Percentiles rank a stretch among this genome's conserved stretches.
These are phyloP conservation scores for Salticus scenicus DNA, from an alignment of 2,888 invertebrate species.

Conservation along the genomic window DNA sequence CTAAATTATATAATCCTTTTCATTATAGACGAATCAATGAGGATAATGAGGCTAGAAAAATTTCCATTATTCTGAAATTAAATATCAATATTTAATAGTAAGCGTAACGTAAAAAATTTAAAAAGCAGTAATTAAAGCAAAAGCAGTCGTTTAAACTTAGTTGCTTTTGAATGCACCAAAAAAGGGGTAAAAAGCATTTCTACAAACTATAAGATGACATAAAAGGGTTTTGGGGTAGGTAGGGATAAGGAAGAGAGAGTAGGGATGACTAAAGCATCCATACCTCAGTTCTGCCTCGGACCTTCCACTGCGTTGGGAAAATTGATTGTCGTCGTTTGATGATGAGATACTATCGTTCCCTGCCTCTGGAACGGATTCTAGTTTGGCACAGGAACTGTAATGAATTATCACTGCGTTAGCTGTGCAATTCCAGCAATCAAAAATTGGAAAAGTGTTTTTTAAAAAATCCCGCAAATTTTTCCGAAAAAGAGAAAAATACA, in stretches of 20 bases:
- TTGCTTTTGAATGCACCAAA: not conserved
- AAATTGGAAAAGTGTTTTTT: conserved; percentile 21
- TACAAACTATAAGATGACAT: conserved; percentile 52
- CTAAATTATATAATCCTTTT: too few species aligned
- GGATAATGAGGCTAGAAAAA: too few species aligned
- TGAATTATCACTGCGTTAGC: conserved; percentile 58
- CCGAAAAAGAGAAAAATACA: not conserved
- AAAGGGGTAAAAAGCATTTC: conserved; percentile 19
- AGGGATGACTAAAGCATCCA: conserved; percentile 60
- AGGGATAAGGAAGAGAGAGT: conserved; percentile 22
- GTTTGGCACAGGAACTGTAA: conserved; percentile 59
- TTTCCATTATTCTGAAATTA: too few species aligned
- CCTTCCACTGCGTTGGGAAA: conserved; percentile 46
- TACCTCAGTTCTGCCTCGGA: conserved; percentile 61
- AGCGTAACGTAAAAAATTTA: too few species aligned
- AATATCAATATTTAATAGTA: too few species aligned
- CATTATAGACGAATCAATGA: too few species aligned
- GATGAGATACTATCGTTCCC: conserved; percentile 32
- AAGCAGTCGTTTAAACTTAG: not conserved
- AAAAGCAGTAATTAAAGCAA: not conserved
- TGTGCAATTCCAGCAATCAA: conserved; percentile 44
- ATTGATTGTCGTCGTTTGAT: conserved; percentile 44
- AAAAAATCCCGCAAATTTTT: not conserved
- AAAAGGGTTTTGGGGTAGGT: conserved; percentile 14
- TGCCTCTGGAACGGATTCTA: conserved; percentile 51